Percentiles rank a stretch among this genome's conserved stretches.
phyloP scores from a whole-genome alignment of 2,888 invertebrate genomes.

The Anodontia alba region DNA sequence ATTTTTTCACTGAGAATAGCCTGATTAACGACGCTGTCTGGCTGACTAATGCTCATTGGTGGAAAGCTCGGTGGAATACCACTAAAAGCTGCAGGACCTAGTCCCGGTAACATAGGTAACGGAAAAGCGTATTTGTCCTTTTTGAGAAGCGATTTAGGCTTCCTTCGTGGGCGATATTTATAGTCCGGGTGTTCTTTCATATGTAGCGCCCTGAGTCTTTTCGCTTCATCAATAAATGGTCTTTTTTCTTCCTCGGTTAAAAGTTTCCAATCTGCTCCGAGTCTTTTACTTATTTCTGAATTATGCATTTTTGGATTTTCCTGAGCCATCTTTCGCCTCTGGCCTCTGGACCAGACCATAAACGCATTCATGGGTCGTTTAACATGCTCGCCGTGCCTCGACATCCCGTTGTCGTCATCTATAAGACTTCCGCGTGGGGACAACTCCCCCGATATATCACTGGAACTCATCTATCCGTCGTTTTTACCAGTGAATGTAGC shows the following conservation, averaged over 20 bases:
- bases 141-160: conserved; percentile 94
- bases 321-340: conserved; percentile 98
- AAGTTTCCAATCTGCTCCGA: conserved; percentile 99
- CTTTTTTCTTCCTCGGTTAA: conserved; percentile 97
- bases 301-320: conserved; percentile 99
- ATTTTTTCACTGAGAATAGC: conserved; percentile 67
- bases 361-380: conserved; percentile 99
- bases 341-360: conserved; percentile 98
- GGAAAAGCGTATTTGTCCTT: conserved; percentile 91
- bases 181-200: conserved; percentile 99
- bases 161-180: conserved; percentile 97
- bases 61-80: conserved; percentile 70
- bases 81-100: conserved; percentile 65
- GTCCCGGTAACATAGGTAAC: conserved; percentile 76
- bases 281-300: conserved; percentile 97
- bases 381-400: conserved; percentile 88
- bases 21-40: conserved; percentile 53
- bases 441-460: conserved; percentile 51
- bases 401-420: conserved; percentile 23
- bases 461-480: conserved; percentile 8
- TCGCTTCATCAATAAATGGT: conserved; percentile 99
- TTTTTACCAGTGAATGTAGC: neutral
- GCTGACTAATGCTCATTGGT: conserved; percentile 43
- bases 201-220: conserved; percentile 97
- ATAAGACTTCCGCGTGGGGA: conserved; percentile 52